Base-by-base conservation (phyloP, 1,140 invertebrate genomes). In the Drosophila arawakana region DNA sequence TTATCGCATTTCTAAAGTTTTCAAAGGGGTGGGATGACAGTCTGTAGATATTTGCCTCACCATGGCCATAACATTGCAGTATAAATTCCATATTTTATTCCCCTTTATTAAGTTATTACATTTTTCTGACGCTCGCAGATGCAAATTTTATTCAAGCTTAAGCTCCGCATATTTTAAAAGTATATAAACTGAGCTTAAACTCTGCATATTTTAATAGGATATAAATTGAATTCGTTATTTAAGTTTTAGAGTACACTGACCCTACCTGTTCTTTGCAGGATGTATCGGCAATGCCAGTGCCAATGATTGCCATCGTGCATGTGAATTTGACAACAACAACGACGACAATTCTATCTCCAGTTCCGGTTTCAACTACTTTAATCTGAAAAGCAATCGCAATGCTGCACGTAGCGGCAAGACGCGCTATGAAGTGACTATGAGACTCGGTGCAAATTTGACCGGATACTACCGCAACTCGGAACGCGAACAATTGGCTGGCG, bases 361-460 rank as follows among this genome's bases (percentile, higher is more conserved):
- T 4, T 34, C 39, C 58, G 67, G 63, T 10, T 73, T 63, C 34
- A 63, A 75, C 1, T 77, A 66, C 49, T 73, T 80, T 21, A 52
- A 65, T 11, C 18, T 61, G 6, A 80, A 78, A 58, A 30, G 75
- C 43, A 90, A 66, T 58, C 68, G 76, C 9, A 89, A 70, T 61
- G 69, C 63, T 54, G 91, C 74, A 43, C 89, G 91, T 21, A 92
- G 70, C 18, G 91, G 91, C 2, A 92, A 92, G 54, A 92, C 91
- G 6, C 79, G 91, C 30, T 92, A 91, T 47, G 91, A 92, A 60
- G 91, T 92, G 39, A 92, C 91, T 59, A 92, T 92, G 82, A 62
- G 91, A 21, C 78, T 92, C 8, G 91, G 91, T 7, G 86, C 91
- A 46, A 92, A 92, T 75, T 68, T 92, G 10, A 92, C 91, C 37